Base-by-base conservation (phyloP, 2,888 invertebrate species). In the Ganaspis brasiliensis region DNA sequence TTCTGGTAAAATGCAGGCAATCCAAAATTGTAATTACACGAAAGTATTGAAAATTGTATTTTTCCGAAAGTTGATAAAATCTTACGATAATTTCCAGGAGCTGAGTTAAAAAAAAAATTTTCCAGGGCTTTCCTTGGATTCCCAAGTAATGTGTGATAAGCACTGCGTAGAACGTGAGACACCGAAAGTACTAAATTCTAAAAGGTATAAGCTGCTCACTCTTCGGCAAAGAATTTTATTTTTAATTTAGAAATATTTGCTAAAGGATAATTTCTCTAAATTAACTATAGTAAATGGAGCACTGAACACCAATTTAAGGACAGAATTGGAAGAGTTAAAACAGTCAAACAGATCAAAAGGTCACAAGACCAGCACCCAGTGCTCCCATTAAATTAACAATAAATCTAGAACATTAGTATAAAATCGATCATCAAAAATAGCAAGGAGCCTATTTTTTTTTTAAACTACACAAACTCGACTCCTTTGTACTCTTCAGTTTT, bases 71-170 rank as follows among this genome's bases (percentile, higher is more conserved):
- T n/a, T n/a, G n/a, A n/a, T n/a, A n/a, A n/a, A n/a, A n/a, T n/a
- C n/a, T n/a, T n/a, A n/a, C n/a, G n/a, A n/a, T n/a, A 67, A 67
- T 67, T 67, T 67, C 45, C 67, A 45, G n/a, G 24, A 67, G n/a
- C 24, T 67, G 2, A 67, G 9, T 24, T 2, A 31, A 31, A 31
- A 31, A 31, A 31, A 31, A 31, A 31, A 31, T 31, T 31, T 31
- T 45, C 24, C 12, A 40, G 14, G 24, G 14, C 5, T 40, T 45
- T 67, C 14, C n/a, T 67, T 67, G 21, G n/a, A 26, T 9, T 67
- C 40, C 67, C 45, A 24, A 67, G n/a, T 67, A 67, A 67, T 40
- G 14, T 67, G 67, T 67, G 67, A 24, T 67, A 67, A 67, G 67
- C 67, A 45, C 67, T 67, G 67, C 67, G 45, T n/a, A 67, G 67